These are phyloP conservation scores for Mycalesis mineus DNA, from an alignment of 2,888 invertebrate genomes.

Conservation along the genomic window DNA sequence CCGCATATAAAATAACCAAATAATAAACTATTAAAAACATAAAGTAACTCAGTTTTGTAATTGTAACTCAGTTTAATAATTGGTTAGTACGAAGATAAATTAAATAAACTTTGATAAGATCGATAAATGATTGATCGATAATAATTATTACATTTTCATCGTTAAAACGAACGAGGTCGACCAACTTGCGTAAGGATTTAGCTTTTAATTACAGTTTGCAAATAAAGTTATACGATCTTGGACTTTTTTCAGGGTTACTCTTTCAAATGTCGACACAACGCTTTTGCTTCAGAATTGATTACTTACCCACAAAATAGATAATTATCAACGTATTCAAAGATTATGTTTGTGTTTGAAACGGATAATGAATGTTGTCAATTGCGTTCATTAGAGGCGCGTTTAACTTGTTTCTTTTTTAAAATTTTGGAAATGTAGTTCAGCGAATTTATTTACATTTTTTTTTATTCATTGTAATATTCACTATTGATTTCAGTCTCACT, in stretches of 20 bases:
- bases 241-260: conserved; percentile 22
- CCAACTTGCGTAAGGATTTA: conserved; percentile 11
- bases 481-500: no score
- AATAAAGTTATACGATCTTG: not conserved
- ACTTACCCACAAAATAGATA: conserved; percentile 2
- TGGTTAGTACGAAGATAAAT: not conserved
- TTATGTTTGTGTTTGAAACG: conserved; percentile 6
- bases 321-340: conserved; percentile 17
- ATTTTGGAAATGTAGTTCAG: no score
- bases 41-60: no score
- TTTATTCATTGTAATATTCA: no score
- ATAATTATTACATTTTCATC: conserved; percentile 18
- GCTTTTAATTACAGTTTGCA: conserved; percentile 6
- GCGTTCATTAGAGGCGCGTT: not conserved
- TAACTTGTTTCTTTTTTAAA: no score
- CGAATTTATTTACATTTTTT: no score
- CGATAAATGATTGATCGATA: conserved; percentile 19
- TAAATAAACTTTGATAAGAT: not conserved
- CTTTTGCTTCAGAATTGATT: conserved; percentile 3
- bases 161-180: conserved; percentile 17
- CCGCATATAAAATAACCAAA: no score
- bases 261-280: conserved; percentile 1
- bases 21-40: no score
- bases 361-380: not conserved
- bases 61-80: not conserved